A percentile compares a stretch with the other conserved stretches of the same genome.
Evolutionary conservation across 2,797 vertebrate genomes (phyloP).

Genomic region (Pyrocephalus nanus): DNA sequence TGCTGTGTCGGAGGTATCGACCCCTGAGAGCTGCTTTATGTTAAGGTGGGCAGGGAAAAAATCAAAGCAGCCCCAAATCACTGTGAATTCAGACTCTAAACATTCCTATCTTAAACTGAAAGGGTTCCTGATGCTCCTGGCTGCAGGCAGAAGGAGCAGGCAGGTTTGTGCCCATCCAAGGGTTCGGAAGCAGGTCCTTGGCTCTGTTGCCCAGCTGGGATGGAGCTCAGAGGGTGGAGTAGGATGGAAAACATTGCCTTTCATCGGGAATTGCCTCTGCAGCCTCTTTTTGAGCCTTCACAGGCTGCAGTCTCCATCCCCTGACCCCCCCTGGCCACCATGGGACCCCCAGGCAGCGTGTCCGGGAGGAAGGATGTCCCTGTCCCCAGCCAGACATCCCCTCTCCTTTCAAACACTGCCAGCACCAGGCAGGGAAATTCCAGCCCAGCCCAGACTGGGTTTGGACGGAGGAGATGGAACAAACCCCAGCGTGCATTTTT

Average conservation of each 20-base stretch:
- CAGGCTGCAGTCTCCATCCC: not conserved
- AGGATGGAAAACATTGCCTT: not conserved
- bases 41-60: not conserved
- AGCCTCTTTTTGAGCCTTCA: not conserved
- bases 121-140: not conserved
- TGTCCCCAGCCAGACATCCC: not conserved
- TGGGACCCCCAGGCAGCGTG: rapidly evolving
- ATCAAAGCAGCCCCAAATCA: rapidly evolving
- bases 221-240: not conserved
- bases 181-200: not conserved
- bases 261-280: not conserved
- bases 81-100: rapidly evolving
- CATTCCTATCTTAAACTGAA: not conserved
- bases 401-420: not conserved
- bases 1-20: rapidly evolving
- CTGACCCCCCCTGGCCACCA: rapidly evolving
- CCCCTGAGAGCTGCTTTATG: rapidly evolving
- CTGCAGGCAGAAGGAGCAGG: not conserved
- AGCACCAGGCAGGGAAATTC: not conserved
- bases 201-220: not conserved
- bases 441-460: not conserved
- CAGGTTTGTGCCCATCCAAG: not conserved
- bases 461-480: not conserved
- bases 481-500: not conserved
- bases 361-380: not conserved